Evolutionary conservation across 92 coral and sea anemone genomes (phyloP), one percentile per base, ranked within the genome.

Genomic region (Siderastrea radians): DNA sequence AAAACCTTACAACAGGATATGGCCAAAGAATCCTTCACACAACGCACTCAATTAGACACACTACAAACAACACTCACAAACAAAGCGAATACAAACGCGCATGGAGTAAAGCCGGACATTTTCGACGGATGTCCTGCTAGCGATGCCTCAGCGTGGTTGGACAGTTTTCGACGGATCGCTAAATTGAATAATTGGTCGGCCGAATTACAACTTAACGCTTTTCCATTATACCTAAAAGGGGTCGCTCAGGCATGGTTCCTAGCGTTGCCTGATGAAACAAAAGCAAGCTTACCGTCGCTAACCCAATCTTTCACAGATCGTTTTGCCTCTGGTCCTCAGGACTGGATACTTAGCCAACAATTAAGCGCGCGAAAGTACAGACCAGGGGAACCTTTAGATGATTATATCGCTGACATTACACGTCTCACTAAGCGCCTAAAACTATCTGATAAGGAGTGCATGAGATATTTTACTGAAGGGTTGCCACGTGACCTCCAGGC

Each of bases 161-260:
- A 68, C 14, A 10, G 51, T 1, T 68, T 68, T 16, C 5, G 15
- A 4, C 74, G 74, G 10, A 7, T 68, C 4, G 74, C 74, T 5
- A 68, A 68, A 26, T 2, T 69, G 2, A 69, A 46, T 46, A 69
- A 69, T n/a, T 69, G 74, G 74, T n/a, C 47, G 2, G 1, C 3
- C 14, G 53, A 69, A 10, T 44, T 44, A 4, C 74, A 69, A 14
- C 13, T 69, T 1, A 12, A 10, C 9, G 74, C 74, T 44, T 69
- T 69, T 43, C 74, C 74, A 10, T 9, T 69, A 3, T 44, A 69
- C 45, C 45, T 69, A 11, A 44, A 11, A 47, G 74, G 74, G 2
- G 74, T 69, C 13, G 74, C 74, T 9, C 74, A 69, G 10, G 74
- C 74, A 12, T 69, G 52, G 74, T 44, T 69, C 14, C 16, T 69